Conservation (phyloP, 1,140 invertebrate species). For the Tetragnatha versicolor region DNA sequence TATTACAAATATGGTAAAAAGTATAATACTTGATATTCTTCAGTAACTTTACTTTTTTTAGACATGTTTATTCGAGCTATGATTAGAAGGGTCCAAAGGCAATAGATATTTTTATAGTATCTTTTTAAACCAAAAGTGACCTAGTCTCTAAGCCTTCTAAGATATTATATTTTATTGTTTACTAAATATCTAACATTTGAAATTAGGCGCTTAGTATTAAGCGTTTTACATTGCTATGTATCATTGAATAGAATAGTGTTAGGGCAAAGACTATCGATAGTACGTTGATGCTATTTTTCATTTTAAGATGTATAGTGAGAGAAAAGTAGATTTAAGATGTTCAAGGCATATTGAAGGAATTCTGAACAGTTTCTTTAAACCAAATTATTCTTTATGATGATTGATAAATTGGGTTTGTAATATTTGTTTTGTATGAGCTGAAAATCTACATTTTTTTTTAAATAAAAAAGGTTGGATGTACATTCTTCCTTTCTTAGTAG, state of each 20-base stretch:
- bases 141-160: conserved; percentile 44
- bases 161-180: conserved; percentile 52
- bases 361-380: too few relatives aligned
- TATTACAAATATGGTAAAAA: background rate
- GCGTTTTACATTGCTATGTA: conserved; percentile 43
- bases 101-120: conserved; percentile 56
- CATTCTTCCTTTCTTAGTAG: too few relatives aligned
- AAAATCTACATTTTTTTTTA: too few relatives aligned
- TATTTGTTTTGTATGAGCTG: too few relatives aligned
- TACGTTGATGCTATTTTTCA: background rate
- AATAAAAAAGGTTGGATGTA: too few relatives aligned
- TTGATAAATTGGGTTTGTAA: too few relatives aligned
- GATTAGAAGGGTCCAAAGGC: conserved; percentile 53
- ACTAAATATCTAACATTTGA: conserved; percentile 46
- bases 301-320: background rate
- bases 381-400: too few relatives aligned
- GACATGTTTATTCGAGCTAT: conserved; percentile 41
- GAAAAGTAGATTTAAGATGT: too few relatives aligned
- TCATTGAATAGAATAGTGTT: conserved; percentile 9
- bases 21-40: background rate
- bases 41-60: background rate
- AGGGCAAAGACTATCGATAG: conserved; percentile 8
- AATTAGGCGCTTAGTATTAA: conserved; percentile 40
- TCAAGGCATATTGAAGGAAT: too few relatives aligned
- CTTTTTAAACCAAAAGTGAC: conserved; percentile 54